Evolutionary conservation across 2,113 vertebrate genomes (phyloP).

Genomic region (Hydrolagus affinis): DNA sequence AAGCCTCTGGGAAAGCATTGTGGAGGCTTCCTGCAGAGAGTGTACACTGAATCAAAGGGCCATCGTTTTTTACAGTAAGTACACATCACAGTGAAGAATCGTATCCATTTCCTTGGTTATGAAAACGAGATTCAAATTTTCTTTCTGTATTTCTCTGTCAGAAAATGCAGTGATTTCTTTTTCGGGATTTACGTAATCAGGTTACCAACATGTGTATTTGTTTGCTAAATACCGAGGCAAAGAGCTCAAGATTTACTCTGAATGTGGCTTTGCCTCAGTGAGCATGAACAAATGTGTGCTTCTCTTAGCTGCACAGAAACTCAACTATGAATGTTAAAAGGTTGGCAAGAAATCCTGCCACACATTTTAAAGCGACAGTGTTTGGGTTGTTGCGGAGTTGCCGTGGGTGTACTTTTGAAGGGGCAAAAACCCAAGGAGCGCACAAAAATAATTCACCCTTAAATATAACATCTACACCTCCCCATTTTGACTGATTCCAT

Average conservation of each 20-base stretch:
- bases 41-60: neutral
- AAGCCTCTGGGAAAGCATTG: neutral
- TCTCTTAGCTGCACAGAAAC: constrained; percentile 42
- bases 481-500: neutral
- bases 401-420: neutral
- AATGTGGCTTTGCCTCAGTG: constrained; percentile 36
- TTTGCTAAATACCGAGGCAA: constrained; percentile 36
- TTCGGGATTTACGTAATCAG: neutral
- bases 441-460: neutral
- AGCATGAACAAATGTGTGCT: constrained; percentile 42
- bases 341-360: constrained; percentile 34
- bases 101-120: too few species aligned
- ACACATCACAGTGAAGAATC: neutral
- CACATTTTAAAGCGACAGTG: constrained; percentile 9
- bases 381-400: neutral
- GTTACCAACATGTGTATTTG: constrained; percentile 30
- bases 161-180: neutral
- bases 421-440: neutral
- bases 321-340: constrained; percentile 44
- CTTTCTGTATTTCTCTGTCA: neutral
- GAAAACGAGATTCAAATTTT: neutral
- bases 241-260: constrained; percentile 35
- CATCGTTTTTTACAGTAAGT: neutral
- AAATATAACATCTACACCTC: neutral
- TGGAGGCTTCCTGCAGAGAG: neutral